phyloP scores from a whole-genome alignment of 2,797 vertebrate species.

The Threskiornis aethiopicus region DNA sequence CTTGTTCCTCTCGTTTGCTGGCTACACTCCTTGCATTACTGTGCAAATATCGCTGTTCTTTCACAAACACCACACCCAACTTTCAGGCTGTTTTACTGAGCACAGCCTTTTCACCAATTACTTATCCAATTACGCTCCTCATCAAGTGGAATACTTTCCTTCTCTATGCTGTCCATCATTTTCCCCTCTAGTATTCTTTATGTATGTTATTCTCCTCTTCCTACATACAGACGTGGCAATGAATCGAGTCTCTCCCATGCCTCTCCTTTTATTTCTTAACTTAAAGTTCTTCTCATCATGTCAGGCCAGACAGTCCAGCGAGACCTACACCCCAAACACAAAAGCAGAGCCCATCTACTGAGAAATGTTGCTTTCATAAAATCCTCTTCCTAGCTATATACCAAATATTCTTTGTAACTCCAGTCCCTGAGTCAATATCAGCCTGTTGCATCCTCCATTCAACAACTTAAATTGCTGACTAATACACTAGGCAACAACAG shows the following conservation, averaged over 20 bases:
- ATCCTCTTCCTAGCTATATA: background rate
- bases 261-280: background rate
- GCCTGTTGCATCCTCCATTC: background rate
- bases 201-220: background rate
- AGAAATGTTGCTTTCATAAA: background rate
- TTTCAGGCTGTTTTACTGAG: background rate
- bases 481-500: background rate
- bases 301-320: background rate
- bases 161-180: background rate
- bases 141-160: background rate
- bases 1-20: conserved; percentile 53
- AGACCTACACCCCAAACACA: background rate
- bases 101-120: conserved; percentile 30
- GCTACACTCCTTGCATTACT: background rate
- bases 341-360: background rate
- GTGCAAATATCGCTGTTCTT: background rate
- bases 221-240: fast-evolving
- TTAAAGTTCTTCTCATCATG: background rate
- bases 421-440: background rate
- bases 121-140: conserved; percentile 34
- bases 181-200: background rate
- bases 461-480: background rate
- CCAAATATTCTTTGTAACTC: background rate
- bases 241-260: background rate
- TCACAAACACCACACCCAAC: conserved; percentile 24